Evolutionary conservation across 1,140 invertebrate species (phyloP), one percentile per base, ranked within the genome.

Genomic region (Pentalonia nigronervosa): DNA sequence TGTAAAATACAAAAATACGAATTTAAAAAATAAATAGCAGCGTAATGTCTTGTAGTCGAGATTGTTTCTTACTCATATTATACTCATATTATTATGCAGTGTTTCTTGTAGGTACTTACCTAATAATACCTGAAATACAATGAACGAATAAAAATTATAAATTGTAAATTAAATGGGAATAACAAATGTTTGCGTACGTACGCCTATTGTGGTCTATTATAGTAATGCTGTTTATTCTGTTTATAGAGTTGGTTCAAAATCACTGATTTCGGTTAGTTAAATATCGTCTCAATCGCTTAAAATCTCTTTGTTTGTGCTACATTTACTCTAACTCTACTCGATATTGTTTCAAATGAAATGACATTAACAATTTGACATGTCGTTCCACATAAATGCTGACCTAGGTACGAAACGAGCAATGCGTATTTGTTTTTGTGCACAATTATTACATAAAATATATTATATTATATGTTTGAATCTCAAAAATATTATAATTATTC

Each of bases 221-320:
- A 25, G n/a, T 60, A 83, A 20, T 83, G 9, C 8, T 48, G 2
- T 7, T 81, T 20, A 67, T 47, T 67, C 47, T 60, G 7, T 48
- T 88, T 36, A 11, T 50, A 60, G 45, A 91, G 81, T 81, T 81
- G n/a, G 45, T 47, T 30, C 41, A 47, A 91, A 60, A 91, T 47
- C 47, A 91, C 7, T 48, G 56, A 91, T 47, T 91, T 91, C 25
- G 14, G 11, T 90, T 89, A 76, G 30, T 76, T 7, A 76, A 34
- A 76, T 91, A 30, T 67, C 23, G 41, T 76, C 41, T 34, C 47
- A 56, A 81, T 81, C 50, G 14, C 60, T 2, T 81, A 9, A 91
- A 91, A 76, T 76, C 23, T 34, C 30, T 25, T 81, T n/a, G 45
- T 81, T 91, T 25, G 87, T 30, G 3, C 45, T 45, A 2, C 34